Conservation (phyloP, 2,888 invertebrate species). For the Melanotus villosus region DNA sequence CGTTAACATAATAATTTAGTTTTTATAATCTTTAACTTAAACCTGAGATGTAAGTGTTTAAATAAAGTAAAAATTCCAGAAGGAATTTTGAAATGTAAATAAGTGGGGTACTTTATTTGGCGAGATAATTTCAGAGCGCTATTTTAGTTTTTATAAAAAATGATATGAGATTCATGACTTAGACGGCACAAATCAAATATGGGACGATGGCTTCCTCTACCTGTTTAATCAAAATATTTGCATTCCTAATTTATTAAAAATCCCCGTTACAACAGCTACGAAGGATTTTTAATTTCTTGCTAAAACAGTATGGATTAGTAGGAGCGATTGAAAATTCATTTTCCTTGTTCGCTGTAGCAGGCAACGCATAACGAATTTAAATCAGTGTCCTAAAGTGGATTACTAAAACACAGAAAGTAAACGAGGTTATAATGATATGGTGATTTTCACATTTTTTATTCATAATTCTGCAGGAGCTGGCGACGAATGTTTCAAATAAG, state of each 20-base stretch:
- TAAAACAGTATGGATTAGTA: conserved; percentile 22
- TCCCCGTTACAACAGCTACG: background rate
- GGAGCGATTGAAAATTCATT: conserved; percentile 31
- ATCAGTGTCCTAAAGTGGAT: conserved; percentile 29
- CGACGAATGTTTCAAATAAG: background rate
- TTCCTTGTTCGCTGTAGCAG: conserved; percentile 12
- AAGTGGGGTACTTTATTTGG: too few relatives aligned
- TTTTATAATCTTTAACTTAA: too few relatives aligned
- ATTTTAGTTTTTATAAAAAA: too few relatives aligned
- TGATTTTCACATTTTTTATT: conserved; percentile 34
- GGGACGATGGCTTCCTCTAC: too few relatives aligned
- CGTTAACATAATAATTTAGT: too few relatives aligned
- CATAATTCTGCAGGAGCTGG: conserved; percentile 15
- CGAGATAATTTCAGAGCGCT: too few relatives aligned
- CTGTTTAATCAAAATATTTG: too few relatives aligned
- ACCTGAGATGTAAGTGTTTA: too few relatives aligned
- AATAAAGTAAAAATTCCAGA: too few relatives aligned
- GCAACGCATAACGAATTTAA: conserved; percentile 31
- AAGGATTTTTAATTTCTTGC: conserved; percentile 8
- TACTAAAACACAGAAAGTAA: conserved; percentile 53
- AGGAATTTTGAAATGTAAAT: too few relatives aligned
- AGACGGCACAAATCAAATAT: too few relatives aligned
- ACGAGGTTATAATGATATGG: conserved; percentile 51
- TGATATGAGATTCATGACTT: too few relatives aligned
- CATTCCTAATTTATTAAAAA: background rate